Evolutionary conservation across 2,113 vertebrate species (phyloP), one percentile per base, ranked within the genome.

Genomic region (Halichoeres trimaculatus): DNA sequence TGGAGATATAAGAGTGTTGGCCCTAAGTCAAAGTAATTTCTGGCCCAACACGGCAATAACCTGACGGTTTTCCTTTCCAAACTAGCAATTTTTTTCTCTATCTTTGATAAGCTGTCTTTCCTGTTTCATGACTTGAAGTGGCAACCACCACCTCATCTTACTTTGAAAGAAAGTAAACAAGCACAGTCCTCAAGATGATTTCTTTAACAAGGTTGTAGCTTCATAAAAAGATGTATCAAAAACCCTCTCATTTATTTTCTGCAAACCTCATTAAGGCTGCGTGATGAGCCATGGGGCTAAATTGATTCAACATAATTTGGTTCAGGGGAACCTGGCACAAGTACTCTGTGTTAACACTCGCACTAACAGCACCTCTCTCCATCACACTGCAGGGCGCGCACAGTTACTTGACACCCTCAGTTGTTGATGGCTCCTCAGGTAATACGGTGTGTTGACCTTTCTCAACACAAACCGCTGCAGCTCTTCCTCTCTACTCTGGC

Each of bases 391-490:
- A 2, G 58, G 64, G 51, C 53, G 38, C 9, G 54, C 24, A 43
- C n/a, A 72, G 59, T 51, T 22, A 75, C 53, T 69, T 38, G 45
- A 67, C 80, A 63, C 69, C 35, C 53, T 2, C 9, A 9, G 63
- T 67, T 70, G 59, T 36, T 71, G 75, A 84, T 56, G 70, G 58
- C 71, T 77, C 70, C 70, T 58, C 50, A 65, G 72, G 52, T 70
- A 78, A 64, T 64, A 51, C 45, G 48, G 50, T 4, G 41, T 50
- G 72, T 64, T 62, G 78, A 76, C 74, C 68, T 61, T 81, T 61
- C 72, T 55, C 77, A 74, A 89, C 74, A 74, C 68, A 74, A 61
- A 66, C 63, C 65, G 23, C 56, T 72, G 57, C 69, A 52, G 23
- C 35, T 45, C 51, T 23, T 57, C 53, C 55, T 24, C 56, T 45